These are phyloP conservation scores for Sebastes vulpes DNA, from an alignment of 2,797 vertebrate species.

Conservation along the genomic window DNA sequence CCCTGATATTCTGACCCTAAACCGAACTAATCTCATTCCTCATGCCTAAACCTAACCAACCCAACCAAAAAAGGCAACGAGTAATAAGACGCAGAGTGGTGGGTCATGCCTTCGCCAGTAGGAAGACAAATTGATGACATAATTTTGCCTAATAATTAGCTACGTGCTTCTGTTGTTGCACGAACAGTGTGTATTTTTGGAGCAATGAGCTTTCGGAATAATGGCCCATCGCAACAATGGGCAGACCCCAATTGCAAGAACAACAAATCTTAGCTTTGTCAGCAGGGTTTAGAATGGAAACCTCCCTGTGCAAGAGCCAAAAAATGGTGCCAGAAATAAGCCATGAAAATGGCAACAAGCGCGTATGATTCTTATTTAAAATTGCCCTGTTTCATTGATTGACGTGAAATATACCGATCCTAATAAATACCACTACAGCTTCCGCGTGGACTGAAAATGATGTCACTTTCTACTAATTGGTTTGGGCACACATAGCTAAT, in stretches of 20 bases:
- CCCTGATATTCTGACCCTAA: no score
- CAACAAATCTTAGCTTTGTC: background rate
- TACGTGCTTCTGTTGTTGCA: no score
- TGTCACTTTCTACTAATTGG: background rate
- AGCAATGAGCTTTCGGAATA: no score
- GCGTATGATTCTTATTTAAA: background rate
- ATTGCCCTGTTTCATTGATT: background rate
- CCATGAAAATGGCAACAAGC: background rate
- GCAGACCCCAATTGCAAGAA: background rate
- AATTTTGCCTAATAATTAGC: no score
- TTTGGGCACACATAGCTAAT: background rate
- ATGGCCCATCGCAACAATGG: no score
- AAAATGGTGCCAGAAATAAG: background rate
- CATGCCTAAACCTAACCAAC: no score
- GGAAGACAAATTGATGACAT: no score
- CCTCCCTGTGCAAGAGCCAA: background rate
- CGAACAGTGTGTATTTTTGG: no score
- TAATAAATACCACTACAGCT: background rate
- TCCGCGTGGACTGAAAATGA: background rate
- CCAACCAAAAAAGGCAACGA: no score
- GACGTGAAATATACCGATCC: background rate
- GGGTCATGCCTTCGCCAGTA: no score
- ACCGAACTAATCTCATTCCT: no score
- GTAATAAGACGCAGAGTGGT: no score
- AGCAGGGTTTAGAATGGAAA: background rate